Percentiles rank a stretch among this genome's conserved stretches.
phyloP scores from a whole-genome alignment of 2,888 invertebrate species.

The Limnephilus lunatus region DNA sequence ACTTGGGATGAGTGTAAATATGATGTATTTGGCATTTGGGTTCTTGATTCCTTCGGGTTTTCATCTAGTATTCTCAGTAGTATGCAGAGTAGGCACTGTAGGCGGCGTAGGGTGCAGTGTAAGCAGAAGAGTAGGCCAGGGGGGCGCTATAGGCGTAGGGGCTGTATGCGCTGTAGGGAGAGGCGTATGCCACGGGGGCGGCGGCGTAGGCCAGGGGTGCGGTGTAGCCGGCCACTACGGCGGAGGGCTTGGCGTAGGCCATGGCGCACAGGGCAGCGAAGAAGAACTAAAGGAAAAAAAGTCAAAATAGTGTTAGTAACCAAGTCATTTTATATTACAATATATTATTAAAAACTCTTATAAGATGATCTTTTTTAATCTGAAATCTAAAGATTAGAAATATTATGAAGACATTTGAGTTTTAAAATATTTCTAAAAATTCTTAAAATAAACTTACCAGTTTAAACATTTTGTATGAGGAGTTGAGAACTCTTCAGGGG shows the following conservation, averaged over 20 bases:
- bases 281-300: conserved; percentile 49
- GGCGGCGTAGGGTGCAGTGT: conserved; percentile 69
- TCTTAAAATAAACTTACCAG: conserved; percentile 57
- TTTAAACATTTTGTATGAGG: conserved; percentile 61
- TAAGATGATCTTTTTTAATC: too few species aligned
- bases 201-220: conserved; percentile 65
- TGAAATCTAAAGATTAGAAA: too few species aligned
- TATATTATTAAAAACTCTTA: too few species aligned
- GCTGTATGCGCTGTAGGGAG: conserved; percentile 58
- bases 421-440: too few species aligned
- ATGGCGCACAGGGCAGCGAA: conserved; percentile 64
- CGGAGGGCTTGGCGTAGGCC: conserved; percentile 65
- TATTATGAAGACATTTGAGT: too few species aligned
- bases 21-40: not conserved
- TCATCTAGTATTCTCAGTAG: not conserved
- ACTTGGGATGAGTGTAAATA: not conserved
- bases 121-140: conserved; percentile 60
- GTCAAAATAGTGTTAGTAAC: too few species aligned
- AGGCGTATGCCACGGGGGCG: conserved; percentile 58
- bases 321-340: too few species aligned
- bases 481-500: conserved; percentile 55
- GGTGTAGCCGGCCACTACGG: conserved; percentile 52
- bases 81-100: conserved; percentile 54
- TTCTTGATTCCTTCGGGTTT: not conserved
- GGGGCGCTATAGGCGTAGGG: conserved; percentile 63